phyloP scores from a whole-genome alignment of 2,113 vertebrate genomes.

The Calidris pugnax region DNA sequence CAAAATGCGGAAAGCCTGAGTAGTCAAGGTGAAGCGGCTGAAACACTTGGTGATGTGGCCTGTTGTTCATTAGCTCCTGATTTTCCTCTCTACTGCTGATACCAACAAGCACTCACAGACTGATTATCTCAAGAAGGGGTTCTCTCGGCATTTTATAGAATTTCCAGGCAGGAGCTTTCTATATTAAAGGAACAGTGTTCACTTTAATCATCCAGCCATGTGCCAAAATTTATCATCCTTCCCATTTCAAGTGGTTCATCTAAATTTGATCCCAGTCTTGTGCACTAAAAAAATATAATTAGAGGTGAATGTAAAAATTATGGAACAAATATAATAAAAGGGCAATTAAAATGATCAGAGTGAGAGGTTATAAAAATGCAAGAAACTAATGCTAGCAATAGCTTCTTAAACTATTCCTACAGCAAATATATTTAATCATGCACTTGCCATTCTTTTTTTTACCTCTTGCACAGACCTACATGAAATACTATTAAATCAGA shows the following conservation, averaged over 20 bases:
- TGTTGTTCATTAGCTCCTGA: background rate
- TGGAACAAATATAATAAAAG: constrained; percentile 39
- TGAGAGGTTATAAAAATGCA: constrained; percentile 10
- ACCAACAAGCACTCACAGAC: background rate
- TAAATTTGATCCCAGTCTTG: background rate
- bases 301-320: constrained; percentile 39
- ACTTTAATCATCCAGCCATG: background rate
- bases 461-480: background rate
- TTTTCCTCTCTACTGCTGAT: background rate
- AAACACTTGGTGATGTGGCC: background rate
- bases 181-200: background rate
- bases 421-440: background rate
- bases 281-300: constrained; percentile 33
- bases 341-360: constrained; percentile 2
- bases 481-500: background rate
- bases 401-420: background rate
- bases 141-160: background rate
- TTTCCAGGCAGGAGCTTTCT: background rate
- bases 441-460: background rate
- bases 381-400: background rate
- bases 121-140: background rate
- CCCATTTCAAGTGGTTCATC: constrained; percentile 7
- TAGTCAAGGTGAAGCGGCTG: background rate
- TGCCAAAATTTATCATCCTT: constrained; percentile 6
- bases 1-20: background rate